A percentile compares a stretch with the other conserved stretches of the same genome.
Evolutionary conservation across 2,797 vertebrate species (phyloP).

Genomic region (Cyclura pinguis): DNA sequence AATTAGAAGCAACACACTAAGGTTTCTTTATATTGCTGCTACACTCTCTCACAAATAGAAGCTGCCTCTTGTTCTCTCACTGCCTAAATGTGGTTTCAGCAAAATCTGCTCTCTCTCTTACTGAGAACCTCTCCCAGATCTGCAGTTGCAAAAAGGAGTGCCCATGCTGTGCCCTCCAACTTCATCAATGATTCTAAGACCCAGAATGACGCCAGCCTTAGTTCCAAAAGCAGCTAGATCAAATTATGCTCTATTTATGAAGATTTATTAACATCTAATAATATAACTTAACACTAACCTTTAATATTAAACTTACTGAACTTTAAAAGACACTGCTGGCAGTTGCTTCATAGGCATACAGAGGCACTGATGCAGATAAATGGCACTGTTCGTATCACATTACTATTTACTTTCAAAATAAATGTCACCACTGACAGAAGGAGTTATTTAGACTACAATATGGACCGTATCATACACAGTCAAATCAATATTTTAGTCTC

Average conservation of each 20-base stretch:
- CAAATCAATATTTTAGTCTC: neutral
- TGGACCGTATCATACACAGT: neutral
- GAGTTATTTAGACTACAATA: neutral
- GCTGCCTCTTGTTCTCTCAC: accelerated
- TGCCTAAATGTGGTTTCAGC: neutral
- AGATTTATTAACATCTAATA: neutral
- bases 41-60: constrained; percentile 2
- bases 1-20: neutral
- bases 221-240: neutral
- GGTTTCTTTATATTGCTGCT: constrained; percentile 6
- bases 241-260: neutral
- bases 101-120: neutral
- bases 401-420: neutral
- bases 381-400: accelerated
- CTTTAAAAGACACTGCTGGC: constrained; percentile 17
- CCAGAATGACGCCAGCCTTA: neutral
- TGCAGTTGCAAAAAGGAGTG: neutral
- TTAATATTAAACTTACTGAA: neutral
- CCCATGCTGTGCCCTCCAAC: neutral
- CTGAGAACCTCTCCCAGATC: neutral
- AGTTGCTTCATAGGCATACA: neutral
- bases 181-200: constrained; percentile 12
- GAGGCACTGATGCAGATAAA: neutral
- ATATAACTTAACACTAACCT: neutral
- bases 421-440: neutral